phyloP scores from a whole-genome alignment of 2,113 vertebrate genomes.

The Peromyscus californicus region DNA sequence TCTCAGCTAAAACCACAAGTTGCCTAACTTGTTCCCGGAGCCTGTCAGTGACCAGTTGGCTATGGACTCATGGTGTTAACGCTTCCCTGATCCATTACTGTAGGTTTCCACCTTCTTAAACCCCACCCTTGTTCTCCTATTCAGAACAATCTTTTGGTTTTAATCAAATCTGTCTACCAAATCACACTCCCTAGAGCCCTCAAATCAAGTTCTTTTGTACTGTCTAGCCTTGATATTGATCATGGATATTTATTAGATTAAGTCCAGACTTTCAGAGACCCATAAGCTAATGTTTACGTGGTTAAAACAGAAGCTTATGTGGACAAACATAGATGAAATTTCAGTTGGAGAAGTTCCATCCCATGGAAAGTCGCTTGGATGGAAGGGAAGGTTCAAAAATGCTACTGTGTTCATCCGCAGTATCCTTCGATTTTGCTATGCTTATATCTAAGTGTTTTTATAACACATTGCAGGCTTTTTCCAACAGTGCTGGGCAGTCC shows the following conservation, averaged over 20 bases:
- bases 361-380: background rate
- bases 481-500: background rate
- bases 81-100: background rate
- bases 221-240: background rate
- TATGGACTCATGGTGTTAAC: background rate
- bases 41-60: background rate
- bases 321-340: background rate
- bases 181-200: background rate
- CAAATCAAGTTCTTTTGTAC: background rate
- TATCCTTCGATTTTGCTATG: background rate
- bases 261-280: background rate
- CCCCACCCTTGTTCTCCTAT: background rate
- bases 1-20: background rate
- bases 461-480: background rate
- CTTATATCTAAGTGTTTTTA: background rate
- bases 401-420: background rate
- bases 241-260: background rate
- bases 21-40: background rate
- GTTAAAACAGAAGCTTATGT: background rate
- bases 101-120: too few relatives aligned
- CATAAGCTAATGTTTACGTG: background rate
- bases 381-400: background rate
- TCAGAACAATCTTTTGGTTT: background rate
- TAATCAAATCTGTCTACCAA: background rate
- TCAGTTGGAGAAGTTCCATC: background rate